Evolutionary conservation across 2,888 invertebrate genomes (phyloP), one percentile per base, ranked within the genome.

Genomic region (Iphiclides podalirius): DNA sequence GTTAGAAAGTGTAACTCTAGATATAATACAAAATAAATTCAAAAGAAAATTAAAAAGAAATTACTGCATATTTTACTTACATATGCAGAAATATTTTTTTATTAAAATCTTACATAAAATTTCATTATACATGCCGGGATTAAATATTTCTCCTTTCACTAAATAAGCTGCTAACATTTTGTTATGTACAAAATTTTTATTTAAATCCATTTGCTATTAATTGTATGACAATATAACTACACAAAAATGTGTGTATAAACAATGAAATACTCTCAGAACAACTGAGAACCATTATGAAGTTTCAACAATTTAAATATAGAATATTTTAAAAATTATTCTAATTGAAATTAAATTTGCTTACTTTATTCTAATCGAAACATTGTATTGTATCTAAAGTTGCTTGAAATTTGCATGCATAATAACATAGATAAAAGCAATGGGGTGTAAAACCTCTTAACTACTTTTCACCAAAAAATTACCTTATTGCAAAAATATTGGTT

Each of bases 401-500:
- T n/a, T n/a, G n/a, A n/a, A n/a, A 26, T 6, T 26, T 8, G 8
- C 42, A 34, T 42, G 34, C 42, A 42, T 42, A 6, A 23, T 20
- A 23, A n/a, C 13, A n/a, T 13, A 41, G 31, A 33, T 12, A 20
- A 20, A 16, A 33, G 41, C 33, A 41, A 17, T 8, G 8, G 26
- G 26, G 9, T 8, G 9, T 26, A 26, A 2, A 4, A 26, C 26
- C 8, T 26, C 6, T 2, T 26, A 26, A 34, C n/a, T 9, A 42
- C 11, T 37, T 16, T 8, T 34, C 17, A 35, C 2, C 33, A 9
- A n/a, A 42, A 42, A 42, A 17, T 42, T 42, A 42, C 42, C 42
- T 42, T 42, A 33, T 9, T 34, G 33, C 12, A 42, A 34, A 13
- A 42, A 42, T 13, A 42, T 42, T 8, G 46, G 39, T 39, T 34